A percentile compares a stretch with the other conserved stretches of the same genome.
Conservation (phyloP, 2,888 invertebrate species). For the Clepsis dumicolana region DNA sequence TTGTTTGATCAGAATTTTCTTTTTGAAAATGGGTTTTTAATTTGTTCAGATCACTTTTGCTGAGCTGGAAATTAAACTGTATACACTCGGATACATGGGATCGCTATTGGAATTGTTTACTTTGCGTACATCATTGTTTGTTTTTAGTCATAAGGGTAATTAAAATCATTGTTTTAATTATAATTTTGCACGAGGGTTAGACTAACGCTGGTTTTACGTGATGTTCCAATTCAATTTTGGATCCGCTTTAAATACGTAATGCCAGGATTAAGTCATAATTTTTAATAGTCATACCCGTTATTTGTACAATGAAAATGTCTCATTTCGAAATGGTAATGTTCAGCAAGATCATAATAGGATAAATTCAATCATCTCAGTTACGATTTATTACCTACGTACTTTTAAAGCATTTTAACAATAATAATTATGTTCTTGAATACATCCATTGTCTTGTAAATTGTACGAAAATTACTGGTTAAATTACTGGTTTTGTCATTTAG, state of each 20-base stretch:
- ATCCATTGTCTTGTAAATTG: too few species aligned
- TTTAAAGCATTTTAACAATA: too few species aligned
- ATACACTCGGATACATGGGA: not conserved
- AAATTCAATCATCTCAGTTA: too few species aligned
- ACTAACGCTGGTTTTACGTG: not conserved
- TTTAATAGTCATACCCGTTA: too few species aligned
- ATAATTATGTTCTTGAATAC: too few species aligned
- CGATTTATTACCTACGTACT: too few species aligned
- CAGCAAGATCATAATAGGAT: too few species aligned
- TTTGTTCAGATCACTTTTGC: constrained; percentile 10
- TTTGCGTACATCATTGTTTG: not conserved
- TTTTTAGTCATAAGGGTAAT: not conserved
- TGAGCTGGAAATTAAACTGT: not conserved
- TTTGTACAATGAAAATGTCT: too few species aligned
- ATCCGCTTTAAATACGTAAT: not conserved
- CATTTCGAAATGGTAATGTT: too few species aligned
- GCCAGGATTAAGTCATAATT: not conserved
- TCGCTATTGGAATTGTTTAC: not conserved
- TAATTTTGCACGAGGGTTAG: not conserved
- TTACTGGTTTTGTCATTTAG: too few species aligned
- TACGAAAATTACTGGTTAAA: too few species aligned
- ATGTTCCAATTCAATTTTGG: not conserved
- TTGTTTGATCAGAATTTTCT: constrained; percentile 26
- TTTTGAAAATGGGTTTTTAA: constrained; percentile 32
- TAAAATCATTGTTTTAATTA: not conserved